phyloP scores from a whole-genome alignment of 2,113 vertebrate species.

The Calidris pugnax region DNA sequence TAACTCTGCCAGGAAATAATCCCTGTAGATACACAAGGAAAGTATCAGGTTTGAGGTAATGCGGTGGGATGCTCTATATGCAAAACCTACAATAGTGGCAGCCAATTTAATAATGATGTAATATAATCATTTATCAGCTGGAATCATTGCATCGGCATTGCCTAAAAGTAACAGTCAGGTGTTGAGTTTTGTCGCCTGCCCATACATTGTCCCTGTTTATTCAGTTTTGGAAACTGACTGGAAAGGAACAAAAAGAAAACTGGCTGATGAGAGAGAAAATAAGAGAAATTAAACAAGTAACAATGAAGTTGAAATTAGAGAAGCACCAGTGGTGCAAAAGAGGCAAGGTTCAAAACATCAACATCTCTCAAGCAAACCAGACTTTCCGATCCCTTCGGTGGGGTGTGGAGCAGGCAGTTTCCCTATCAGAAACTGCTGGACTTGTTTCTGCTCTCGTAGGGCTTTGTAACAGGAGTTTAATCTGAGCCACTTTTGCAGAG shows the following conservation, averaged over 20 bases:
- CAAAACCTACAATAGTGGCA: not conserved
- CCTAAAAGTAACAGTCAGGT: not conserved
- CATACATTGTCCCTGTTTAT: not conserved
- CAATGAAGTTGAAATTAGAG: not conserved
- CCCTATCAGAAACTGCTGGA: not conserved
- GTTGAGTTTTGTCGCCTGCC: not conserved
- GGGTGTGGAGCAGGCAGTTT: not conserved
- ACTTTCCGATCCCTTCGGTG: not conserved
- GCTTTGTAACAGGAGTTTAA: not conserved
- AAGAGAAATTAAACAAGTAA: not conserved
- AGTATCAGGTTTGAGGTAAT: not conserved
- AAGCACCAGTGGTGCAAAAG: not conserved
- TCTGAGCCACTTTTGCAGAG: not conserved
- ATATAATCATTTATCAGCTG: not conserved
- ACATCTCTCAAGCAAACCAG: not conserved
- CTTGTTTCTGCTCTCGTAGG: fast-evolving
- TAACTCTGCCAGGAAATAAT: not conserved
- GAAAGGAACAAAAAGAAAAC: not conserved
- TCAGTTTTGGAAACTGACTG: not conserved
- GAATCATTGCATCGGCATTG: not conserved
- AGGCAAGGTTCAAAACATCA: not conserved
- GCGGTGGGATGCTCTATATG: not conserved
- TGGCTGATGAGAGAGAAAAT: not conserved
- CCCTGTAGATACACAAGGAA: not conserved
- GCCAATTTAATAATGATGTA: not conserved